A percentile compares a stretch with the other conserved stretches of the same genome.
phyloP scores from a whole-genome alignment of 2,888 invertebrate species.

The Drosophila sordidapex region DNA sequence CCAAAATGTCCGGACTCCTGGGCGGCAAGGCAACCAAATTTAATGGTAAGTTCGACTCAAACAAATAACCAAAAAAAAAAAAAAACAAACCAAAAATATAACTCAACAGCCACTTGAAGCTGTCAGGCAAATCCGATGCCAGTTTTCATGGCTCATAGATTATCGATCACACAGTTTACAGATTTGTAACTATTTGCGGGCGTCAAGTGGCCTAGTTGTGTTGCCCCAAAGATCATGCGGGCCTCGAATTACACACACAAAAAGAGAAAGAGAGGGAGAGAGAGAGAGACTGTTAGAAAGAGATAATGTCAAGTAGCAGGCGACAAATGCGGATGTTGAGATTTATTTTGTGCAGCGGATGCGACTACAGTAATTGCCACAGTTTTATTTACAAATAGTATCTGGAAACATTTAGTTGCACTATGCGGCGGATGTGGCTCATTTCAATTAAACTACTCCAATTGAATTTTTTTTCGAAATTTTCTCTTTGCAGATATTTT shows the following conservation, averaged over 20 bases:
- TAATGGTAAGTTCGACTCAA: constrained; percentile 90
- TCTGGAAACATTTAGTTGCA: constrained; percentile 51
- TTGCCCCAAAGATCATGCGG: constrained; percentile 48
- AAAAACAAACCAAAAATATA: constrained; percentile 33
- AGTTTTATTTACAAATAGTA: constrained; percentile 47
- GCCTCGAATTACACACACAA: constrained; percentile 53
- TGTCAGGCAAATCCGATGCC: constrained; percentile 24
- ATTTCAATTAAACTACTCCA: constrained; percentile 26
- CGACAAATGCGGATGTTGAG: constrained; percentile 74
- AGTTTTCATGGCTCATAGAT: constrained; percentile 41
- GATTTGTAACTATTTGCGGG: constrained; percentile 53
- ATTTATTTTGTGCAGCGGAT: constrained; percentile 65
- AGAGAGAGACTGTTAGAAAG: neutral
- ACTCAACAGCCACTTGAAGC: constrained; percentile 71
- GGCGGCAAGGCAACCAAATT: constrained; percentile 92
- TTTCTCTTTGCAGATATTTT: constrained; percentile 92
- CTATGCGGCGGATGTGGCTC: constrained; percentile 55
- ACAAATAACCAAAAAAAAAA: neutral
- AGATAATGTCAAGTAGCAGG: constrained; percentile 46
- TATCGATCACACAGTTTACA: constrained; percentile 26
- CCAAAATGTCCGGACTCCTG: constrained; percentile 90
- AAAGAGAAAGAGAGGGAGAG: neutral
- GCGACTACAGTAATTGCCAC: constrained; percentile 45
- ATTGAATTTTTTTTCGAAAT: constrained; percentile 25
- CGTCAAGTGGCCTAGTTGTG: constrained; percentile 62